phyloP scores from a whole-genome alignment of 2,888 invertebrate species.

The Kuschelorhynchus macadamiae region DNA sequence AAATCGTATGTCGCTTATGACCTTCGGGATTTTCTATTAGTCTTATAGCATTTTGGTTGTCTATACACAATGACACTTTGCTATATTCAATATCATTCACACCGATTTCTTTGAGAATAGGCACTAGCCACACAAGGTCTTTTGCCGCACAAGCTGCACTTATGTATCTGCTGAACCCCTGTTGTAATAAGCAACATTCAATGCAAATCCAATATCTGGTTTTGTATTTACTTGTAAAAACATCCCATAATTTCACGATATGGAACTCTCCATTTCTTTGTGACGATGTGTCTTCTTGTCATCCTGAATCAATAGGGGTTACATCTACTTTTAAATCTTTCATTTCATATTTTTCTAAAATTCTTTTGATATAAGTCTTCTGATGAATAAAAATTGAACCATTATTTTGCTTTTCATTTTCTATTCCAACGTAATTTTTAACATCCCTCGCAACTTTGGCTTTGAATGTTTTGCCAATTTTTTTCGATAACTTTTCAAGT shows the following conservation, averaged over 20 bases:
- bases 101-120: not conserved
- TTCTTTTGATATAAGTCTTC: constrained; percentile 3
- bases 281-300: not conserved
- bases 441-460: not conserved
- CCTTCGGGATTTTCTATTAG: too few species aligned
- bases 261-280: not conserved
- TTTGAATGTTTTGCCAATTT: not conserved
- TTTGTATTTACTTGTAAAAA: constrained; percentile 12
- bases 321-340: not conserved
- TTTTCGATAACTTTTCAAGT: constrained; percentile 1
- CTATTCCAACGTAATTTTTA: constrained; percentile 1
- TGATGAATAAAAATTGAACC: not conserved
- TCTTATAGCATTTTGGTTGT: too few species aligned
- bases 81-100: too few species aligned
- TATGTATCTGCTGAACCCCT: not conserved
- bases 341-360: constrained; percentile 1
- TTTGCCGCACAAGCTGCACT: too few species aligned
- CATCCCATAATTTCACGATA: constrained; percentile 5
- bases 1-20: too few species aligned
- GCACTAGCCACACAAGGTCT: too few species aligned
- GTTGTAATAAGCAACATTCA: constrained; percentile 5
- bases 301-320: not conserved
- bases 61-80: too few species aligned
- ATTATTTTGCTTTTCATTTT: not conserved
- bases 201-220: constrained; percentile 6